Percentiles rank a stretch among this genome's conserved stretches.
Evolutionary conservation across 2,113 vertebrate species (phyloP).

Genomic region (Sinocyclocheilus anshuiensis): DNA sequence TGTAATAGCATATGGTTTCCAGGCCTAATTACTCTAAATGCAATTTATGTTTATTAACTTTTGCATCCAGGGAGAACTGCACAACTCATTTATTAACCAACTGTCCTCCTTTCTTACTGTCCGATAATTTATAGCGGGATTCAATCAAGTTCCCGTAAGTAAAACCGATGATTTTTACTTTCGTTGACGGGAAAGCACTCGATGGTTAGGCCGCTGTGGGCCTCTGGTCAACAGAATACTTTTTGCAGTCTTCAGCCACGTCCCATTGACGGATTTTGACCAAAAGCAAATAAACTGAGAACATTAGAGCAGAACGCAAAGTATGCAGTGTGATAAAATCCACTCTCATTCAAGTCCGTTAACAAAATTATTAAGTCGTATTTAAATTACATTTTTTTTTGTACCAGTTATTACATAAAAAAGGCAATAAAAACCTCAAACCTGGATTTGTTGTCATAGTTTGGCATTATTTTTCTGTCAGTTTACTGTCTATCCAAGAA

Average conservation of each 20-base stretch:
- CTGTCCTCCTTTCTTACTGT: conserved; percentile 61
- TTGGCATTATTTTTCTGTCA: too few species aligned
- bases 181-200: conserved; percentile 75
- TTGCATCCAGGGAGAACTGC: conserved; percentile 53
- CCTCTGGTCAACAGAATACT: conserved; percentile 75
- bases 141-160: conserved; percentile 72
- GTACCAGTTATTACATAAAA: too few species aligned
- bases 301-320: background rate
- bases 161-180: conserved; percentile 68
- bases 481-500: too few species aligned
- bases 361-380: too few species aligned
- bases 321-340: background rate
- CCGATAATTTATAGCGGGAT: conserved; percentile 62
- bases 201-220: conserved; percentile 72
- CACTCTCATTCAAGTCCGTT: background rate
- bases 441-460: too few species aligned
- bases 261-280: conserved; percentile 69
- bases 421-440: too few species aligned
- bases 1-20: conserved; percentile 59
- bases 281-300: conserved; percentile 73
- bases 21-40: conserved; percentile 65
- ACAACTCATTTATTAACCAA: conserved; percentile 61
- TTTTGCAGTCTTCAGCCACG: conserved; percentile 67
- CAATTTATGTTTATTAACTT: conserved; percentile 66
- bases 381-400: too few species aligned